Percentiles rank a stretch among this genome's conserved stretches.
These are phyloP conservation scores for Microhierax caerulescens DNA, from an alignment of 2,797 vertebrate genomes.

Conservation along the genomic window DNA sequence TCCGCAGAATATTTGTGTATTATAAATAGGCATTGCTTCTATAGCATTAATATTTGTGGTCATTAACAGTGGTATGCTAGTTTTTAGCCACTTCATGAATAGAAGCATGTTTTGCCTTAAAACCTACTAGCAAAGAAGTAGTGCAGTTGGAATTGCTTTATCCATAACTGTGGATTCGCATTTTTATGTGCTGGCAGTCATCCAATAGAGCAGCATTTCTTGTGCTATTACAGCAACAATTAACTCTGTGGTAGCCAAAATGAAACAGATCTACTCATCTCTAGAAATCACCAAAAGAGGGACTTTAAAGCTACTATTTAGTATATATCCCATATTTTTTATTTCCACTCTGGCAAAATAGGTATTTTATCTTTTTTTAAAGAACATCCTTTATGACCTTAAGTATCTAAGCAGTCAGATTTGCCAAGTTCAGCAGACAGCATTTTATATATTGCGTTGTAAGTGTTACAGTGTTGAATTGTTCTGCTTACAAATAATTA, in stretches of 20 bases:
- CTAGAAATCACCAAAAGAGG: slow-evolving; percentile 7
- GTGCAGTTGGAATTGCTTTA: slow-evolving; percentile 16
- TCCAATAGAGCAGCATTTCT: slow-evolving; percentile 41
- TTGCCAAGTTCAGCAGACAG: not conserved
- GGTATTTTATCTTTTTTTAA: not conserved
- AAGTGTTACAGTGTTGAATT: not conserved
- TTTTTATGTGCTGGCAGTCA: slow-evolving; percentile 38
- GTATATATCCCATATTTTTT: not conserved
- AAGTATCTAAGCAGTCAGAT: not conserved
- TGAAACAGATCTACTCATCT: not conserved
- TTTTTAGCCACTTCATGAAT: not conserved
- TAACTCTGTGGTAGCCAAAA: slow-evolving; percentile 56
- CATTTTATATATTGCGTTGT: not conserved
- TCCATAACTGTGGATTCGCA: slow-evolving; percentile 22
- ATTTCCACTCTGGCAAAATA: slow-evolving; percentile 34
- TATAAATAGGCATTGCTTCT: slow-evolving; percentile 1
- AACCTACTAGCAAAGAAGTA: not conserved
- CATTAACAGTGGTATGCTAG: not conserved
- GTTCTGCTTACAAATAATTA: not conserved
- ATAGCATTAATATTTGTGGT: not conserved
- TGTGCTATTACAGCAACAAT: slow-evolving; percentile 44
- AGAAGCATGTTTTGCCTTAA: not conserved
- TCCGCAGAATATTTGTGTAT: not conserved
- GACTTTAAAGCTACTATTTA: not conserved
- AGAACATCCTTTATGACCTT: not conserved